Percentiles rank a stretch among this genome's conserved stretches.
Conservation (phyloP, 2,888 invertebrate species). For the Griposia aprilina region DNA sequence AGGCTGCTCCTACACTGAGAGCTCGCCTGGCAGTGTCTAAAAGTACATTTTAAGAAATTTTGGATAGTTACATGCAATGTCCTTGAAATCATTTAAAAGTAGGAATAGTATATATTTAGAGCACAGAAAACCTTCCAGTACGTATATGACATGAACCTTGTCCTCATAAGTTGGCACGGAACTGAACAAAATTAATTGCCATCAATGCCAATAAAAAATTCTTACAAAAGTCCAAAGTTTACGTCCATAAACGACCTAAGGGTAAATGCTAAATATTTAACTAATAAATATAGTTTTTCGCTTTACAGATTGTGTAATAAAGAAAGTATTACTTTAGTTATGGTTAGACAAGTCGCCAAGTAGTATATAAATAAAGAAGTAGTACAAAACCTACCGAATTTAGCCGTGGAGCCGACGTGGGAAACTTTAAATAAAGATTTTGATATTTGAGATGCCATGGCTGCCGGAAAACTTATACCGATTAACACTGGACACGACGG, state of each 20-base stretch:
- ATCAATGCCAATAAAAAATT: slow-evolving; percentile 75
- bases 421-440: slow-evolving; percentile 85
- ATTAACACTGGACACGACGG: slow-evolving; percentile 65
- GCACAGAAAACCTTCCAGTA: slow-evolving; percentile 40
- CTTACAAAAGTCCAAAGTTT: slow-evolving; percentile 81
- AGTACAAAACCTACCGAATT: slow-evolving; percentile 81
- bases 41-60: slow-evolving; percentile 39
- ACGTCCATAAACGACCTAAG: slow-evolving; percentile 56
- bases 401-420: slow-evolving; percentile 81
- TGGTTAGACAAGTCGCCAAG: neutral
- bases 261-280: slow-evolving; percentile 11
- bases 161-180: slow-evolving; percentile 69
- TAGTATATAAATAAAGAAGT: slow-evolving; percentile 16
- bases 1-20: slow-evolving; percentile 87
- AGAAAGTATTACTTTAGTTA: neutral
- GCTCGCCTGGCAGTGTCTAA: slow-evolving; percentile 87
- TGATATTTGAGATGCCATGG: slow-evolving; percentile 87
- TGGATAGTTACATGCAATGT: neutral
- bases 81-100: slow-evolving; percentile 18
- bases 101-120: slow-evolving; percentile 18
- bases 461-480: slow-evolving; percentile 66
- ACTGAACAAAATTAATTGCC: slow-evolving; percentile 70
- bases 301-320: neutral
- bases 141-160: slow-evolving; percentile 57
- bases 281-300: neutral